Evolutionary conservation across 2,113 vertebrate genomes (phyloP).

Genomic region (Oryzias melastigma): DNA sequence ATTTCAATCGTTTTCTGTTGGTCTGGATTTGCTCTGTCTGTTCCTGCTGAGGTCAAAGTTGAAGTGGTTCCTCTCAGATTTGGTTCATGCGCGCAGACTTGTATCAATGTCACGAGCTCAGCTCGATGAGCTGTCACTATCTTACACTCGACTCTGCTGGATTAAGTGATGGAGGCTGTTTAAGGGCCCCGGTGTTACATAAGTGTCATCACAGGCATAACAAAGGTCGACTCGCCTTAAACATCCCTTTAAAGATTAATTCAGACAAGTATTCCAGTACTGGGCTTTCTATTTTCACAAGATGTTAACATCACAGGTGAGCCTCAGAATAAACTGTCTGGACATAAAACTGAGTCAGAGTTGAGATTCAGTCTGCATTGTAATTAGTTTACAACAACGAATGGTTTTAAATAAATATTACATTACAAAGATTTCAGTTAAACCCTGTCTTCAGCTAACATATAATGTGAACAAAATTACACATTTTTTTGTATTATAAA

Average conservation of each 20-base stretch:
- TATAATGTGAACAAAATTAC: no score
- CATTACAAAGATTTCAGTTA: no score
- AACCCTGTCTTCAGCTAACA: no score
- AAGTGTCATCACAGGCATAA: conserved; percentile 42
- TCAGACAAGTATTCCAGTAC: conserved; percentile 20
- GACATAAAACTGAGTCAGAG: not conserved
- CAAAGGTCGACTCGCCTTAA: conserved; percentile 29
- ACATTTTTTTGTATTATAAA: no score
- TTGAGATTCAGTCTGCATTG: no score
- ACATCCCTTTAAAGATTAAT: conserved; percentile 33
- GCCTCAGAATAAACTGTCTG: not conserved
- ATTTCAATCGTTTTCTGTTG: conserved; percentile 19
- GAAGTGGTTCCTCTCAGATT: conserved; percentile 18
- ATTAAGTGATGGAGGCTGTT: conserved; percentile 29
- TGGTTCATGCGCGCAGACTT: conserved; percentile 4
- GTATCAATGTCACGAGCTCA: not conserved
- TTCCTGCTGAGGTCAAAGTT: conserved; percentile 45
- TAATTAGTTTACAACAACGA: no score
- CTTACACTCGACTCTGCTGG: conserved; percentile 34
- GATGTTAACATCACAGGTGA: not conserved
- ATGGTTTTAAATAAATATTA: no score
- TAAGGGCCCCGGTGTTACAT: conserved; percentile 43
- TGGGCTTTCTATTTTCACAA: not conserved
- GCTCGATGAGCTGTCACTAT: conserved; percentile 25
- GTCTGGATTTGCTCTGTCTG: not conserved